Conservation (phyloP, 2,797 vertebrate genomes). For the Novumbra hubbsi region DNA sequence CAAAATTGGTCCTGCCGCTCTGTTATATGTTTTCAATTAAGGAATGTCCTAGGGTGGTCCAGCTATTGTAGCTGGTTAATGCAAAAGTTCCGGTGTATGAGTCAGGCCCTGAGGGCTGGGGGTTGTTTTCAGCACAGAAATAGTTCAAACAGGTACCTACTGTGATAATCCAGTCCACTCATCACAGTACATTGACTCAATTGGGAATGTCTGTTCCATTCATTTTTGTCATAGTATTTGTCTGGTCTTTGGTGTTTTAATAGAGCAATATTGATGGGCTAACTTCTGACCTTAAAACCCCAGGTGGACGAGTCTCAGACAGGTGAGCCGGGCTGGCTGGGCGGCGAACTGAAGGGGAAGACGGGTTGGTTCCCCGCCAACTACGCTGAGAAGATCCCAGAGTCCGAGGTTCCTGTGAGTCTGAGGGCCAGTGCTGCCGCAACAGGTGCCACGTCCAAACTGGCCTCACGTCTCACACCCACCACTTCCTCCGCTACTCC, state of each 20-base stretch:
- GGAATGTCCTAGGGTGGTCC: background rate
- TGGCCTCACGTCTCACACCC: slow-evolving; percentile 70
- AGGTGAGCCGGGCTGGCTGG: slow-evolving; percentile 96
- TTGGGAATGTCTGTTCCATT: background rate
- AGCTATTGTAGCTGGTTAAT: background rate
- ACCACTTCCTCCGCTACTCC: slow-evolving; percentile 60
- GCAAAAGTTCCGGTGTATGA: background rate
- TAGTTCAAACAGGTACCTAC: background rate
- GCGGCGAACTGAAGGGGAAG: slow-evolving; percentile 91
- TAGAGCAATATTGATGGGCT: background rate
- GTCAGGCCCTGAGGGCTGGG: background rate
- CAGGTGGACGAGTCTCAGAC: slow-evolving; percentile 98
- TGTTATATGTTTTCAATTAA: background rate
- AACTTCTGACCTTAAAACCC: slow-evolving; percentile 19
- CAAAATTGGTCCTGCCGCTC: background rate
- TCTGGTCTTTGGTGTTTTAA: too few species aligned
- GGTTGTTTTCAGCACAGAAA: background rate
- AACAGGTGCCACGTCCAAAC: slow-evolving; percentile 64
- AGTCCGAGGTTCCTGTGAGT: slow-evolving; percentile 83
- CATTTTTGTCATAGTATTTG: background rate
- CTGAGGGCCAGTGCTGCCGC: slow-evolving; percentile 64
- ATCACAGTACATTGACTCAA: background rate
- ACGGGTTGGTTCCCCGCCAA: slow-evolving; percentile 99
- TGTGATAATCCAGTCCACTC: background rate
- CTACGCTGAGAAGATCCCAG: slow-evolving; percentile 92